A percentile compares a stretch with the other conserved stretches of the same genome.
Conservation (phyloP, 1,140 invertebrate genomes). For the Ceratoteleas bidentatus region DNA sequence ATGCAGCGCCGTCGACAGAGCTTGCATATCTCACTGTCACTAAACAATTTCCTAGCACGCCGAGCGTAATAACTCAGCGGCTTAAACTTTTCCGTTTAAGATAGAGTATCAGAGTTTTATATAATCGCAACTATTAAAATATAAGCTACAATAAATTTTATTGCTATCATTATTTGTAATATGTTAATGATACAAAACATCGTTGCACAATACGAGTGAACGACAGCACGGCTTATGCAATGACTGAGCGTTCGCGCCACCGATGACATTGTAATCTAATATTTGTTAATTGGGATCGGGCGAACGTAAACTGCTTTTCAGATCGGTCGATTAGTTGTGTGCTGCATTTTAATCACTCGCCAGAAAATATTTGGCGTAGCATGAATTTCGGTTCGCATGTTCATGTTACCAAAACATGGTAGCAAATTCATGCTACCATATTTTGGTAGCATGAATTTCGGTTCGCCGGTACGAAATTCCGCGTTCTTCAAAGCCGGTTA, state of each 20-base stretch:
- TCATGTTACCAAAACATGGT: too few species aligned
- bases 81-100: conserved; percentile 41
- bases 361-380: too few species aligned
- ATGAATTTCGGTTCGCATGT: too few species aligned
- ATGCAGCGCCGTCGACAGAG: conserved; percentile 11
- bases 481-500: too few species aligned
- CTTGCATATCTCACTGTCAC: conserved; percentile 38
- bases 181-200: conserved; percentile 47
- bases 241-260: not conserved
- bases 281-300: conserved; percentile 39
- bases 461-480: too few species aligned
- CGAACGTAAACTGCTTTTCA: too few species aligned
- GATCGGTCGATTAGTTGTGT: too few species aligned
- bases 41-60: conserved; percentile 38
- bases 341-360: too few species aligned
- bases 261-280: conserved; percentile 13
- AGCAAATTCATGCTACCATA: too few species aligned
- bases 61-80: conserved; percentile 26
- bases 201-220: conserved; percentile 44
- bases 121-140: conserved; percentile 53
- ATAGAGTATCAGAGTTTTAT: conserved; percentile 33
- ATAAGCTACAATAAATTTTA: conserved; percentile 44
- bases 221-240: too few species aligned
- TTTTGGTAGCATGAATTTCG: too few species aligned
- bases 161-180: conserved; percentile 51